Conservation (phyloP, 1,140 invertebrate genomes). For the Saxidomus purpurata region DNA sequence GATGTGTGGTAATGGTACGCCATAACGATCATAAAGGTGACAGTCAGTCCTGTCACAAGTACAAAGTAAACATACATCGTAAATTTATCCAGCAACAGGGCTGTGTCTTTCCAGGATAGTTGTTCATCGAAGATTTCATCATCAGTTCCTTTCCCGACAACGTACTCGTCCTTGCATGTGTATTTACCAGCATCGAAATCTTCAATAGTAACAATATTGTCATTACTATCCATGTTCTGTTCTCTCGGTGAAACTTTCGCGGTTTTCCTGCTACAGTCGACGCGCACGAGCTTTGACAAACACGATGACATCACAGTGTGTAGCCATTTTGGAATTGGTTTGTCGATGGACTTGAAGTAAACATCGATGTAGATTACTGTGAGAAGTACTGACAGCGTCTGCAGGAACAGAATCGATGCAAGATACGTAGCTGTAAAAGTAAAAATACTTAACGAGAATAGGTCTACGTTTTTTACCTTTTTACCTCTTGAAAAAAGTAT, state of each 20-base stretch:
- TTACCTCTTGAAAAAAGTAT: too few relatives aligned
- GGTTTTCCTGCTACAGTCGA: not conserved
- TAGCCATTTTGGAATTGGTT: constrained; percentile 8
- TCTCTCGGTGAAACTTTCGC: not conserved
- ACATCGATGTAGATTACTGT: not conserved
- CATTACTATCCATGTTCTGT: not conserved
- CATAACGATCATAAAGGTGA: not conserved
- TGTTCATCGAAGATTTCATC: not conserved
- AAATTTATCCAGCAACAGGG: constrained; percentile 3
- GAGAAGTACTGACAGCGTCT: not conserved
- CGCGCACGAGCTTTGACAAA: not conserved
- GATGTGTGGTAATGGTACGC: not conserved
- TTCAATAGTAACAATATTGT: not conserved
- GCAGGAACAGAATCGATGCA: not conserved
- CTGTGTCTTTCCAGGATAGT: constrained; percentile 32
- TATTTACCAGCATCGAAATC: not conserved
- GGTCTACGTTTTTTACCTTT: too few relatives aligned
- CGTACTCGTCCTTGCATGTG: not conserved
- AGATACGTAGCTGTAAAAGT: constrained; percentile 24
- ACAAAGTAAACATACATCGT: constrained; percentile 19
- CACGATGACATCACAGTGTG: not conserved
- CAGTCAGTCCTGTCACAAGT: not conserved
- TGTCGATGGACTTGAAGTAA: not conserved
- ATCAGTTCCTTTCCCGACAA: not conserved
- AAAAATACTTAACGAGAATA: too few relatives aligned